A percentile compares a stretch with the other conserved stretches of the same genome.
Conservation (phyloP, 2,888 invertebrate genomes). For the Acrobasis suavella region DNA sequence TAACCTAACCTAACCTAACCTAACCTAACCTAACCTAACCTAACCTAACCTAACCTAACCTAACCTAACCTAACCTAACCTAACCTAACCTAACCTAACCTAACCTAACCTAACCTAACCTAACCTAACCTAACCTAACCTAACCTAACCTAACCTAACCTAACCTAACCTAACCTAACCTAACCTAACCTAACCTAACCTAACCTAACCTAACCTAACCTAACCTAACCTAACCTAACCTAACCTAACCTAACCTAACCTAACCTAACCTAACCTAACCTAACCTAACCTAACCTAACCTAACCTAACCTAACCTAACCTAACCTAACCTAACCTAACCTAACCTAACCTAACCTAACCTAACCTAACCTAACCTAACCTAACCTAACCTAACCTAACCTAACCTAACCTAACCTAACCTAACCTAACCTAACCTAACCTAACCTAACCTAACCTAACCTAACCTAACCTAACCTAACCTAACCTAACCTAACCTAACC, state of each 20-base stretch:
- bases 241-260: slow-evolving; percentile 19
- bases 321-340: slow-evolving; percentile 22
- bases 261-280: slow-evolving; percentile 25
- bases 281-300: slow-evolving; percentile 12
- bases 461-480: too few species aligned
- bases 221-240: slow-evolving; percentile 26
- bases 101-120: slow-evolving; percentile 30
- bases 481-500: slow-evolving; percentile 34
- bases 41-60: slow-evolving; percentile 30
- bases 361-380: slow-evolving; percentile 28
- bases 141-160: slow-evolving; percentile 35
- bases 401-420: too few species aligned
- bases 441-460: too few species aligned
- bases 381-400: too few species aligned
- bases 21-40: slow-evolving; percentile 33
- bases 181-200: slow-evolving; percentile 27
- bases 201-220: slow-evolving; percentile 28
- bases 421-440: too few species aligned
- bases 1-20: slow-evolving; percentile 31
- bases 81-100: slow-evolving; percentile 34
- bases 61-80: slow-evolving; percentile 32
- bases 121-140: slow-evolving; percentile 30
- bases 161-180: slow-evolving; percentile 32
- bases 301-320: slow-evolving; percentile 21
- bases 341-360: slow-evolving; percentile 26